Evolutionary conservation across 2,888 invertebrate genomes (phyloP), one percentile per base, ranked within the genome.

Genomic region (Parochlus steinenii): DNA sequence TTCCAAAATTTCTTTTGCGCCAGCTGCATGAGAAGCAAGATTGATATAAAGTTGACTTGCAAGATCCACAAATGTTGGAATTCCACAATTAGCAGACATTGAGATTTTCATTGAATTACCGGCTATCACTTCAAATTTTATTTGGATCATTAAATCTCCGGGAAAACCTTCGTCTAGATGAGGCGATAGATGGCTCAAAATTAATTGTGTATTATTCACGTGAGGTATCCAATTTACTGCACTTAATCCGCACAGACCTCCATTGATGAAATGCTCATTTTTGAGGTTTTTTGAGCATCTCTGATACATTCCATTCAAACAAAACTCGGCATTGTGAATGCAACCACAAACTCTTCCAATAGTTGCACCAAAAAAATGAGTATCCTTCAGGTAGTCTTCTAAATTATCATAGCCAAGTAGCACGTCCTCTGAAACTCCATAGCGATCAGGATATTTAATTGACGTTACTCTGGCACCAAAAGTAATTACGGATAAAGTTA

Each of bases 21-120:
- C 20, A 20, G 16, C 26, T n/a, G 14, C 29, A 18, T 35, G 35
- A 7, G 22, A 15, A 3, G 28, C 28, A 5, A 35, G 12, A 16
- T 35, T 35, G n/a, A 35, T 16, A 15, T 19, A 35, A 3, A 35
- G 12, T 12, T 25, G 8, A 11, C 16, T 14, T 5, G 15, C n/a
- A 7, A 35, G 10, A 28, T 35, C 35, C 22, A 35, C n/a, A 10
- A 29, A 29, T 16, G 35, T 35, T 10, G 29, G 17, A 29, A 23
- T 25, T 11, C 17, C 29, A 11, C 17, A 12, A 29, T 29, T 35
- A 16, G 35, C 35, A 10, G 35, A 29, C 15, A 20, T 29, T 23
- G n/a, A 29, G 14, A 35, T 35, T n/a, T 22, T n/a, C n/a, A 35
- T 4, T 4, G 10, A 5, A 23, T 28, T 35, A 12, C n/a, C 29